phyloP scores from a whole-genome alignment of 2,113 vertebrate genomes.

The Electrona antarctica region DNA sequence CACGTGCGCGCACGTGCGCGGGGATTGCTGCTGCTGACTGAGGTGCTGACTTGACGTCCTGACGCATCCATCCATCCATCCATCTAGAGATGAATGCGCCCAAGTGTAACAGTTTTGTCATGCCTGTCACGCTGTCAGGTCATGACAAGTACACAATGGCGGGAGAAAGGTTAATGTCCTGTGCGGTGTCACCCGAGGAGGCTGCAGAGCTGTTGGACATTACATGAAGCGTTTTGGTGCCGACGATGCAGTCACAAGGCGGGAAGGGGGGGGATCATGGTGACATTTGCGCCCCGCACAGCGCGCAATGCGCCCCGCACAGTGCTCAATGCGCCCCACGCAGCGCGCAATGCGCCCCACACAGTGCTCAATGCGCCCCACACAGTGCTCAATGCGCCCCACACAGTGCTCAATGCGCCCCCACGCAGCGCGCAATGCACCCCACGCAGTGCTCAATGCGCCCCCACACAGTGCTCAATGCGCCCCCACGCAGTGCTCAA shows the following conservation, averaged over 20 bases:
- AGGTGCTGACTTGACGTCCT: slow-evolving; percentile 34
- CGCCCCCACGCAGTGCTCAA: no score
- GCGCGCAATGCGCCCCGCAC: background rate
- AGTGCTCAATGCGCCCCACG: no score
- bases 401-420: no score
- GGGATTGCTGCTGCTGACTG: slow-evolving; percentile 8
- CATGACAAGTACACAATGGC: background rate
- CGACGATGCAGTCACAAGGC: no score
- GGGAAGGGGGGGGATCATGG: slow-evolving; percentile 2
- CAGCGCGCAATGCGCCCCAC: no score
- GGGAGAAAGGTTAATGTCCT: slow-evolving; percentile 36
- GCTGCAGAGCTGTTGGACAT: background rate
- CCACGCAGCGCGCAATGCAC: no score
- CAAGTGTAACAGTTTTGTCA: background rate
- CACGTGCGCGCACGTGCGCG: background rate
- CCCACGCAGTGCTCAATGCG: no score
- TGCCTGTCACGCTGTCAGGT: background rate
- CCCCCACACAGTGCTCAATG: no score
- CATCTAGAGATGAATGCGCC: background rate
- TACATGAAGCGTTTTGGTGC: slow-evolving; percentile 23
- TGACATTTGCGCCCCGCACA: slow-evolving; percentile 33
- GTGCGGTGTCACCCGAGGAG: background rate
- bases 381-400: no score
- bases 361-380: no score
- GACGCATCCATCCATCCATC: background rate